Evolutionary conservation across 2,888 invertebrate genomes (phyloP), one percentile per base, ranked within the genome.

Genomic region (Neoscelio sp.): DNA sequence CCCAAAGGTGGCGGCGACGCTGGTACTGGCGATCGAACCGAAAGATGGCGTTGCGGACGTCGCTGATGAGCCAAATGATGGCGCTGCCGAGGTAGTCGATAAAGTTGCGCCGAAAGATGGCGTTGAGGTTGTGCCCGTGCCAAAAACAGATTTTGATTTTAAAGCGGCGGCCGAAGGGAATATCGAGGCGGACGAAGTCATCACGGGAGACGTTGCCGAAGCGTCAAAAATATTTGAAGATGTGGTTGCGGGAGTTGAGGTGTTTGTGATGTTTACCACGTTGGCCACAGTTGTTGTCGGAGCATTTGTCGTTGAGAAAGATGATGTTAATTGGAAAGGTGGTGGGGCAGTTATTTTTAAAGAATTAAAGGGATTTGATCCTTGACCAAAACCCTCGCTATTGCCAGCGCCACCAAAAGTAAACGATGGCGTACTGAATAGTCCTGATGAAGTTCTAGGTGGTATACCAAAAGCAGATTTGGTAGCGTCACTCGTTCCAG

Each of bases 41-140:
- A 64, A 64, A 50, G 64, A 42, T 62, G 62, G 46, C 15, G 50
- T 12, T 18, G 35, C 13, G 10, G 17, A 18, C n/a, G 33, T 46
- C 7, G 64, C 8, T n/a, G 18, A 10, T 0, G 35, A 15, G 0
- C 46, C 62, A 35, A 62, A 62, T 17, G 50, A 8, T 0, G 64
- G 50, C 12, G 64, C 5, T 6, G 35, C 13, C 6, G 28, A 5
- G 13, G 12, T 35, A 1, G 33, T 15, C 2, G 35, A n/a, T 33
- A 33, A 6, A n/a, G 2, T 33, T 10, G 33, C 23, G 4, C 56
- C 56, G 15, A 56, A 65, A 28, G 50, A 10, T n/a, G 64, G 28
- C 17, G 50, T 33, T 4, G 42, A 40, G 10, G 10, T 52, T 2
- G 33, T 20, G 2, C 10, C 12, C 2, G 44, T 2, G 7, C 50